Evolutionary conservation across 2,113 vertebrate genomes (phyloP), one percentile per base, ranked within the genome.

Genomic region (Phocoena sinus): DNA sequence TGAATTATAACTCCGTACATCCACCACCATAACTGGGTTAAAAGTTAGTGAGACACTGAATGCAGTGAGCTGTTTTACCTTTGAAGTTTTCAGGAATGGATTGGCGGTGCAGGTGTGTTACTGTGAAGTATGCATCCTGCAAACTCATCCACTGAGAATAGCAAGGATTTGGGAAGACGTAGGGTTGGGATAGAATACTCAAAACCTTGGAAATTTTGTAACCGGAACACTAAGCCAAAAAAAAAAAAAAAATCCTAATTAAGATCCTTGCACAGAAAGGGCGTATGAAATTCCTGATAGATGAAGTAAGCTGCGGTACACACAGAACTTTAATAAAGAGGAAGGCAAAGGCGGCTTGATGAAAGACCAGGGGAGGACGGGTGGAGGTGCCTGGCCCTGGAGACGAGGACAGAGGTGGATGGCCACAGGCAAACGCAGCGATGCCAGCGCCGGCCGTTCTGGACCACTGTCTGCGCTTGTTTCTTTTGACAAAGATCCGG

Each of bases 391-490:
- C 38, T 7, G 20, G 23, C 31, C 33, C 5, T 8, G 6, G 33
- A 38, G 15, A 8, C 31, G 0, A 5, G 67, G 8, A 13, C 33
- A 1, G 62, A 36, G 47, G 11, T 1, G 7, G 36, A 12, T 3
- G 0, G 31, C 17, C 2, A 8, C 15, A 3, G 50, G 38, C 77
- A 10, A 23, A 6, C 0, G 4, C 36, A 1, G 47, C 8, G 25
- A 31, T 0, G 8, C 82, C 63, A 1, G 2, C 0, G 2, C 8
- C 0, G 14, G 21, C 2, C 4, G 12, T n/a, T 11, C 18, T 7
- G 20, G 71, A 1, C 6, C n/a, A 0, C 2, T 1, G 6, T 10
- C n/a, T 12, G n/a, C 3, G 53, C 41, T 44, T 2, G 13, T 1
- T n/a, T 50, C 67, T 50, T 63, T 4, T 8, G 20, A 12, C 26